Evolutionary conservation across 37 sponge, comb jelly and placozoan species (phyloP).

Genomic region (Agelas oroides): DNA sequence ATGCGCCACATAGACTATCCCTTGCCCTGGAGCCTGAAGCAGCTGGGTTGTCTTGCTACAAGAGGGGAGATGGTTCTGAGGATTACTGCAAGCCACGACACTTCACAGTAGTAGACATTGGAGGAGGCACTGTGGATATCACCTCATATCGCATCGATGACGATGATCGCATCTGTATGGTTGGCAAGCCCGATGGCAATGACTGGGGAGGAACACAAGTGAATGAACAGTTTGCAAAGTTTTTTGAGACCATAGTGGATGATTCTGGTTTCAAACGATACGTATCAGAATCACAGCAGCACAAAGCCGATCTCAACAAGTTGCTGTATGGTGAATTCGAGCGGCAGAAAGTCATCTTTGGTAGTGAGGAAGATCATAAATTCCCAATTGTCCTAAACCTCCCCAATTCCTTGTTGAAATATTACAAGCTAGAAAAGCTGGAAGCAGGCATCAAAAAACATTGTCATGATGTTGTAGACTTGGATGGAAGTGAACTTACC

Average conservation of each 20-base stretch:
- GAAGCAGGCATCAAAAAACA: too few relatives aligned
- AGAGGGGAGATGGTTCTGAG: not conserved
- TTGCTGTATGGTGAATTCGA: constrained; percentile 4
- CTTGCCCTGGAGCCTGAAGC: constrained; percentile 58
- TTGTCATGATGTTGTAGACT: too few relatives aligned
- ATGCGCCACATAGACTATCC: constrained; percentile 17
- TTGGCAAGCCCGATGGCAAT: constrained; percentile 1
- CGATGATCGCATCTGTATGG: too few relatives aligned
- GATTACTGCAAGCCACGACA: not conserved
- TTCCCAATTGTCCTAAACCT: not conserved
- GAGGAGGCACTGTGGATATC: too few relatives aligned
- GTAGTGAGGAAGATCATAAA: too few relatives aligned
- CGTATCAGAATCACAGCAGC: not conserved
- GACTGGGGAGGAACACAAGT: constrained; percentile 24
- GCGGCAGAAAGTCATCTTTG: constrained; percentile 4
- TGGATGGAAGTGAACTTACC: too few relatives aligned
- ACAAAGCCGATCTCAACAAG: not conserved
- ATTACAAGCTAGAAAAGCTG: too few relatives aligned
- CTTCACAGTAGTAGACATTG: too few relatives aligned
- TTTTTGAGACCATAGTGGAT: constrained; percentile 2
- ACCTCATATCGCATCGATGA: too few relatives aligned
- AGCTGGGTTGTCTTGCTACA: constrained; percentile 30
- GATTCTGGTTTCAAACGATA: constrained; percentile 1
- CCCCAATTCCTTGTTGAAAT: too few relatives aligned
- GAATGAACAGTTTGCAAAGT: constrained; percentile 4